These are phyloP conservation scores for Invenusta paracnida DNA, from an alignment of 2,888 invertebrate genomes.

Conservation along the genomic window DNA sequence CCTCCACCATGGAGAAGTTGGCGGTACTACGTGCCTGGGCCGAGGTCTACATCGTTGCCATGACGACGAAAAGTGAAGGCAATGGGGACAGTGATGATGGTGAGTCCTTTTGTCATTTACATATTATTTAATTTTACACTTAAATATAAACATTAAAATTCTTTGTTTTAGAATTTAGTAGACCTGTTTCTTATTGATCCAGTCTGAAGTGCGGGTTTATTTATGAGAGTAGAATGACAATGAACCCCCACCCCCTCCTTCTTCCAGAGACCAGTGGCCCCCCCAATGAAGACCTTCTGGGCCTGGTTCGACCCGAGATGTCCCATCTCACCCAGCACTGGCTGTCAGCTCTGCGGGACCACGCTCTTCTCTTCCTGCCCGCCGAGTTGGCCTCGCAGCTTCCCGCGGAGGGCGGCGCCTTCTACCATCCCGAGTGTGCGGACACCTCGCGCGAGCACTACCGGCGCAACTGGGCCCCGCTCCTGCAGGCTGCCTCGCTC, in stretches of 20 bases:
- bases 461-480: constrained; percentile 84
- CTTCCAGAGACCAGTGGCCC: no score
- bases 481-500: constrained; percentile 83
- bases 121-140: neutral
- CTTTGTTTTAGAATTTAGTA: no score
- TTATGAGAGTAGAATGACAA: no score
- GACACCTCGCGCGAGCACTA: constrained; percentile 88
- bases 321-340: constrained; percentile 85
- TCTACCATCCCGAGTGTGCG: constrained; percentile 91
- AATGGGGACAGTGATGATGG: constrained; percentile 51
- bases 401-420: constrained; percentile 75
- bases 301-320: constrained; percentile 86
- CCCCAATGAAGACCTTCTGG: constrained; percentile 66
- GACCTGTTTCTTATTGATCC: no score
- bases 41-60: constrained; percentile 64
- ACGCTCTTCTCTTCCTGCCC: constrained; percentile 84
- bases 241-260: no score
- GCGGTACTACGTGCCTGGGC: constrained; percentile 98
- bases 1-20: constrained; percentile 89
- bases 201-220: no score
- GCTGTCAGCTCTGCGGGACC: constrained; percentile 87
- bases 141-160: no score
- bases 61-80: constrained; percentile 37
- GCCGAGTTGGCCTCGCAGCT: constrained; percentile 66
- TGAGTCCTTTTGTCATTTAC: constrained; percentile 52